Evolutionary conservation across 2,113 vertebrate species (phyloP).

Genomic region (Neolamprologus caudopunctatus): DNA sequence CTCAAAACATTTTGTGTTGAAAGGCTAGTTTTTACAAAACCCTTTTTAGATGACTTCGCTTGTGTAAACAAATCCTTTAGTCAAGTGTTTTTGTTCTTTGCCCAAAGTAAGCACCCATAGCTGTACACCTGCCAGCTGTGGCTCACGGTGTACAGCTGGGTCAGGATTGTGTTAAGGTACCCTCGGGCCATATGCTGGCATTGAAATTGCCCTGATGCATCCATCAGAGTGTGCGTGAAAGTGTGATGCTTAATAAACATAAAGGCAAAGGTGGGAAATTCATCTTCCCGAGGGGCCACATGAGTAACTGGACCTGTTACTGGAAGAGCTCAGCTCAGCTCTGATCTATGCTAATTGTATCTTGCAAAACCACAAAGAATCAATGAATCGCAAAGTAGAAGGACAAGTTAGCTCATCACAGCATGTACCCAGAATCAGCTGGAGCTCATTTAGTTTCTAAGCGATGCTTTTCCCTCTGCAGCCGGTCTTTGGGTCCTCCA

Average conservation of each 20-base stretch:
- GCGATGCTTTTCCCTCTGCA: neutral
- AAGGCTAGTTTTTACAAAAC: neutral
- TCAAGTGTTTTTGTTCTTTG: neutral
- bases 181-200: neutral
- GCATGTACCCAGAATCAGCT: neutral
- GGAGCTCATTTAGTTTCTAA: neutral
- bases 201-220: neutral
- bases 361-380: neutral
- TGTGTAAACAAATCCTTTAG: neutral
- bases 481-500: fast-evolving
- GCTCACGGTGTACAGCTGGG: fast-evolving
- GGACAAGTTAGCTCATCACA: neutral
- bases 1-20: neutral
- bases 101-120: fast-evolving
- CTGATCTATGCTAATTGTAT: neutral
- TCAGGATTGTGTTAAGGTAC: neutral
- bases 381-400: neutral
- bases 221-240: neutral
- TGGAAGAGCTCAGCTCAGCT: neutral
- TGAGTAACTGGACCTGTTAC: neutral
- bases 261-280: neutral
- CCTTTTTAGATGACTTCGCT: neutral
- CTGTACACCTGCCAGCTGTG: neutral
- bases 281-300: neutral
- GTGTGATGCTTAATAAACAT: neutral